Evolutionary conservation across 2,797 vertebrate species (phyloP).

Genomic region (Telmatherina bonti): DNA sequence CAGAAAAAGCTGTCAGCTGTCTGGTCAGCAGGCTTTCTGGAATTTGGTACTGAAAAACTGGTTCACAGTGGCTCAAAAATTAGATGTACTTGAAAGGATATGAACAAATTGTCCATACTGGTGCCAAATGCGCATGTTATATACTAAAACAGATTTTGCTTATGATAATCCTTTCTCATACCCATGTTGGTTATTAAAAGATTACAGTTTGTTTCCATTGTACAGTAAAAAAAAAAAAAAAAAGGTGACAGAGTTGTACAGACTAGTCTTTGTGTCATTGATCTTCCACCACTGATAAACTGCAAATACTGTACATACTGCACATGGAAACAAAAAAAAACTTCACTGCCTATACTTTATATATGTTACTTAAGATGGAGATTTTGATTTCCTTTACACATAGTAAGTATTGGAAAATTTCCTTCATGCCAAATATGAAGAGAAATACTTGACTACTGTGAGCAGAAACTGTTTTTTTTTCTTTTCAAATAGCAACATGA

Average conservation of each 20-base stretch:
- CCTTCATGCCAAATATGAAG: not conserved
- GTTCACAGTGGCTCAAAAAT: constrained; percentile 57
- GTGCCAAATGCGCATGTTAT: not conserved
- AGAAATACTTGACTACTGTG: not conserved
- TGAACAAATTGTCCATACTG: constrained; percentile 7
- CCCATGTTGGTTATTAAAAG: not conserved
- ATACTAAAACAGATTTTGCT: constrained; percentile 5
- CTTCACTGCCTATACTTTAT: not conserved
- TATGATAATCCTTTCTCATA: constrained; percentile 1
- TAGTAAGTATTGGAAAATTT: not conserved
- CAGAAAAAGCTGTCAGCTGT: constrained; percentile 42
- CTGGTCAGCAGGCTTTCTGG: constrained; percentile 66
- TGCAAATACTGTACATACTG: not conserved
- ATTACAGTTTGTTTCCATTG: not conserved
- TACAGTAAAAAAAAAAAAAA: not conserved
- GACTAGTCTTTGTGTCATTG: not conserved
- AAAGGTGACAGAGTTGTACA: not conserved
- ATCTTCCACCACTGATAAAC: not conserved
- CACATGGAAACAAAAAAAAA: not conserved
- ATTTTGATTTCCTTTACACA: not conserved
- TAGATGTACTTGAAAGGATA: not conserved
- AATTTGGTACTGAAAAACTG: constrained; percentile 63
- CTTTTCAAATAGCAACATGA: not conserved
- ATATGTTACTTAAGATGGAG: not conserved
- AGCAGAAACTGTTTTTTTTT: constrained; percentile 13